phyloP scores from a whole-genome alignment of 2,888 invertebrate genomes.

The Ochlodes sylvanus region DNA sequence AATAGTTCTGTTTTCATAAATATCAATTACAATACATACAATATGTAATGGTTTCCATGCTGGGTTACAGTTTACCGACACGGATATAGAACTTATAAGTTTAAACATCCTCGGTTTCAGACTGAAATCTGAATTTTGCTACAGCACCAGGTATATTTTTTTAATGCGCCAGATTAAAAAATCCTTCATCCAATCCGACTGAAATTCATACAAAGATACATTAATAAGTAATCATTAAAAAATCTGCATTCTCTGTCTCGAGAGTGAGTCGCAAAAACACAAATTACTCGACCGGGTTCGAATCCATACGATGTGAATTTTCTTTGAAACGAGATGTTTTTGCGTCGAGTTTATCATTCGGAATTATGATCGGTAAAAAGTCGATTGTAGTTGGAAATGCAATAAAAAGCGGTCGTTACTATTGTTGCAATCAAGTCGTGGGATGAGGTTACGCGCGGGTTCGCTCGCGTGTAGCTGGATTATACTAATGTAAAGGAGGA shows the following conservation, averaged over 20 bases:
- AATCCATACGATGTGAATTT: conserved; percentile 68
- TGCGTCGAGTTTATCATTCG: conserved; percentile 49
- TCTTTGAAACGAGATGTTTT: conserved; percentile 63
- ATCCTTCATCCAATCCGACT: background rate
- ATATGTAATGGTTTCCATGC: no score
- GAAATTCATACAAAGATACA: background rate
- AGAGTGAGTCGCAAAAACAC: conserved; percentile 69
- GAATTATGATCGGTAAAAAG: conserved; percentile 48
- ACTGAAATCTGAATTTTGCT: no score
- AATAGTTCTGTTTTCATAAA: no score
- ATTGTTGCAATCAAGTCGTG: conserved; percentile 35
- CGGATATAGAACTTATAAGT: no score
- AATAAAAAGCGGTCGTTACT: conserved; percentile 44
- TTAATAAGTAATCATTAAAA: conserved; percentile 9
- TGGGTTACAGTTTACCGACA: no score
- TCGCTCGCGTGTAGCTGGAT: conserved; percentile 5
- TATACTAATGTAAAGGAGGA: no score
- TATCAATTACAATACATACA: no score
- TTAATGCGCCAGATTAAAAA: no score
- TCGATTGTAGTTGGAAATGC: conserved; percentile 50
- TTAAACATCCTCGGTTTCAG: no score
- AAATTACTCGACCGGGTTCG: conserved; percentile 73
- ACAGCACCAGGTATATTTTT: no score
- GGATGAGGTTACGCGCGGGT: conserved; percentile 24
- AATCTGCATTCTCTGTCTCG: conserved; percentile 22